phyloP scores from a whole-genome alignment of 2,888 invertebrate species.

The Augiades crinisus region DNA sequence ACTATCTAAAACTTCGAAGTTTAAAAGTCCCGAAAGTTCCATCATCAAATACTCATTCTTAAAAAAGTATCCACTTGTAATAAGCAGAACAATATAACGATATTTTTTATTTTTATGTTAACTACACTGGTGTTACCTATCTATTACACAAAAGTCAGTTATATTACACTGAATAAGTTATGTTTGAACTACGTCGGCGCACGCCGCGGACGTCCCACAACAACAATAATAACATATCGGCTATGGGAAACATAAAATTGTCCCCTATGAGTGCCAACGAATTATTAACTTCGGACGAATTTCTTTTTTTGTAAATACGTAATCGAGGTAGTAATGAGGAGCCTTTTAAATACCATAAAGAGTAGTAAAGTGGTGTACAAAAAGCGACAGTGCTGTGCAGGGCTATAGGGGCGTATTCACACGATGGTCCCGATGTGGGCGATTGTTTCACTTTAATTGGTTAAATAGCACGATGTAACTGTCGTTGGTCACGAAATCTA shows the following conservation, averaged over 20 bases:
- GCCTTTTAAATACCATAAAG: constrained; percentile 75
- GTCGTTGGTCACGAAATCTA: constrained; percentile 63
- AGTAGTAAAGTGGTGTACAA: constrained; percentile 70
- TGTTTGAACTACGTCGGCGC: constrained; percentile 38
- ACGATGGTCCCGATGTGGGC: constrained; percentile 62
- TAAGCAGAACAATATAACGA: background rate
- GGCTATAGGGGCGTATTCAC: constrained; percentile 79
- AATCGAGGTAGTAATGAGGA: constrained; percentile 64
- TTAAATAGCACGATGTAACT: constrained; percentile 75
- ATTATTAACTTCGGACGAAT: constrained; percentile 46
- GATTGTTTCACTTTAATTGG: constrained; percentile 78
- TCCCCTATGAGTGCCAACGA: constrained; percentile 68
- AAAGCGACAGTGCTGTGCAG: constrained; percentile 53
- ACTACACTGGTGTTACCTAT: constrained; percentile 22
- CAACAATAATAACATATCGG: constrained; percentile 57
- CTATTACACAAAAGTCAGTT: constrained; percentile 5
- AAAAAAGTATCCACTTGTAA: background rate
- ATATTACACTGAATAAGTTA: constrained; percentile 57
- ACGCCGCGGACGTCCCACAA: constrained; percentile 60
- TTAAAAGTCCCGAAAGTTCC: too few relatives aligned
- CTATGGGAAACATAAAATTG: constrained; percentile 67
- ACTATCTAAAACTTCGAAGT: too few relatives aligned
- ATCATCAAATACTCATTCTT: too few relatives aligned
- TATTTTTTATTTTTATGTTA: background rate
- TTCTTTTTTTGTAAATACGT: constrained; percentile 60